phyloP scores from a whole-genome alignment of 2,113 vertebrate genomes.

The Papio anubis region DNA sequence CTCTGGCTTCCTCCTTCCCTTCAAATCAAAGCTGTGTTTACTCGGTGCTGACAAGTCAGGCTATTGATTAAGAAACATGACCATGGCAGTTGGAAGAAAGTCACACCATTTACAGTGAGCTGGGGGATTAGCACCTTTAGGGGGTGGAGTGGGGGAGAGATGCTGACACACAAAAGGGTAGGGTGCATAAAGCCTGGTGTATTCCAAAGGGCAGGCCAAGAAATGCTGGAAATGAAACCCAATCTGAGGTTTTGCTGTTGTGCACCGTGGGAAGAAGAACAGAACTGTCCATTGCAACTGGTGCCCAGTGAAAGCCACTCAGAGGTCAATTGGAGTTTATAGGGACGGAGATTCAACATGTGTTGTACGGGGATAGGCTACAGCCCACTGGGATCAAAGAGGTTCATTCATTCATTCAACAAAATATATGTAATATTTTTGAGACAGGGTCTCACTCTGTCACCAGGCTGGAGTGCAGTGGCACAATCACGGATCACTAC shows the following conservation, averaged over 20 bases:
- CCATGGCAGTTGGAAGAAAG: neutral
- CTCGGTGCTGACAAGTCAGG: conserved; percentile 53
- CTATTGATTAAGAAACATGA: conserved; percentile 73
- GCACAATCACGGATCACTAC: too few species aligned
- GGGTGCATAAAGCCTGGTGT: neutral
- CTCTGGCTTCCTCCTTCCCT: neutral
- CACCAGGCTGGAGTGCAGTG: too few species aligned
- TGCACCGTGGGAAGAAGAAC: conserved; percentile 2
- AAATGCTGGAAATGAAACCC: conserved; percentile 51
- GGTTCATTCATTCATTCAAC: neutral
- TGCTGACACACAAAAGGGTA: neutral
- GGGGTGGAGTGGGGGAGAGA: neutral
- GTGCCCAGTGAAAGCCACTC: neutral
- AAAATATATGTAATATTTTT: neutral
- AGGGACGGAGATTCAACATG: neutral
- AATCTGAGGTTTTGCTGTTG: neutral
- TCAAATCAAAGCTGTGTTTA: conserved; percentile 59
- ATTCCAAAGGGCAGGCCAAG: conserved; percentile 40
- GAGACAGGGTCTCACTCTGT: too few species aligned
- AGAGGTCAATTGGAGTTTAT: neutral
- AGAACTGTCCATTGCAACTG: neutral
- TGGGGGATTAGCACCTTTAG: conserved; percentile 29
- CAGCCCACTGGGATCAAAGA: neutral
- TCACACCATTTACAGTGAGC: conserved; percentile 34
- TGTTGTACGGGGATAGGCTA: neutral